Conservation (phyloP, 2,797 vertebrate genomes). For the Amphiprion clarkii region DNA sequence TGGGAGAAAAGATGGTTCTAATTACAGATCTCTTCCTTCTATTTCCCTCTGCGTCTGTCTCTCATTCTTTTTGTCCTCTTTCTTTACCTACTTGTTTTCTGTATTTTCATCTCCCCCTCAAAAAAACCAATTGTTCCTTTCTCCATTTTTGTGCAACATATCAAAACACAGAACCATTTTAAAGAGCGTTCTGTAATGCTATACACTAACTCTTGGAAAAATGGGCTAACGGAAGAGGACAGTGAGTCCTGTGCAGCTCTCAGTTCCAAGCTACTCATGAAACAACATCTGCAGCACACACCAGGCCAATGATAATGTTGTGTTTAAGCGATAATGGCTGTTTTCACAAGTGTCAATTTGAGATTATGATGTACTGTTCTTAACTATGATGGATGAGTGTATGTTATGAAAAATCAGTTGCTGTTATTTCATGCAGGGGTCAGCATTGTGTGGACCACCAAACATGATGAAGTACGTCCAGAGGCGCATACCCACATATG, state of each 20-base stretch:
- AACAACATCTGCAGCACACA: constrained; percentile 63
- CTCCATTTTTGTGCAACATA: constrained; percentile 3
- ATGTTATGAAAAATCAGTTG: constrained; percentile 39
- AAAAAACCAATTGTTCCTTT: constrained; percentile 16
- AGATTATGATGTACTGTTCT: constrained; percentile 55
- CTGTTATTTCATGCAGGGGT: constrained; percentile 46
- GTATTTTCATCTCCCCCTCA: constrained; percentile 7
- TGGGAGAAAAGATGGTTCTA: constrained; percentile 86
- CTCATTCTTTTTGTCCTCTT: constrained; percentile 34
- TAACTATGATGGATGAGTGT: constrained; percentile 37
- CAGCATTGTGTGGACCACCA: constrained; percentile 49
- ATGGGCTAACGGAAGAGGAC: constrained; percentile 19
- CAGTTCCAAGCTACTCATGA: constrained; percentile 45
- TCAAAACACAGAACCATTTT: constrained; percentile 10
- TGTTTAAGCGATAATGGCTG: constrained; percentile 63
- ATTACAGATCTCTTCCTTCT: constrained; percentile 82
- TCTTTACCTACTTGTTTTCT: constrained; percentile 30
- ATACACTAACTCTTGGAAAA: constrained; percentile 2
- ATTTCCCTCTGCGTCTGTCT: constrained; percentile 26
- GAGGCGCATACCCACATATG: constrained; percentile 12
- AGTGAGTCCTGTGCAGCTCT: constrained; percentile 32
- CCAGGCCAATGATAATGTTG: constrained; percentile 71
- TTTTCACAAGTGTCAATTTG: constrained; percentile 64
- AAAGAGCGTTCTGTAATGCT: constrained; percentile 5
- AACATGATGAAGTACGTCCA: constrained; percentile 37